Evolutionary conservation across 2,797 vertebrate genomes (phyloP), one percentile per base, ranked within the genome.

Genomic region (Phrynocephalus vlangalii): DNA sequence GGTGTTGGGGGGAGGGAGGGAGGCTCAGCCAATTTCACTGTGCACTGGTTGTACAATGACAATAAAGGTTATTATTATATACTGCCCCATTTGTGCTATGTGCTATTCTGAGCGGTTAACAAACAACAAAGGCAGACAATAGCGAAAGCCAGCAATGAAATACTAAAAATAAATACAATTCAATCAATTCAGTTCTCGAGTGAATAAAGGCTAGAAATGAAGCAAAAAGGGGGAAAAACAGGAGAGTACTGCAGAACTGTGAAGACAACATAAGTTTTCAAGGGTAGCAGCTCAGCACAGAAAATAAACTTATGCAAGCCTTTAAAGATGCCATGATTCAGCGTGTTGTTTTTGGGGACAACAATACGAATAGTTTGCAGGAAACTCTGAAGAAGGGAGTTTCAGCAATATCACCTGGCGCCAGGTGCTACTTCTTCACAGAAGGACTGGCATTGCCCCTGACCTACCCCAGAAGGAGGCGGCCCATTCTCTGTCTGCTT

Each of bases 401-500:
- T 66, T 50, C 52, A 48, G 13, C 15, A 72, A 8, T 26, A 9
- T 44, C 20, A 72, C 18, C 33, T 13, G 8, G 28, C 8, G 66
- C 52, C 63, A 2, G n/a, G 24, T 79, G 38, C n/a, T 18, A 28
- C 26, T 10, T 73, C 52, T 3, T 66, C 52, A 66, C 10, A 30
- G 10, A 38, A 80, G 1, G 15, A 20, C 20, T 79, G 48, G 5
- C 1, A n/a, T 50, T 30, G 30, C 16, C 15, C 13, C 60, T 48
- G 1, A 76, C 97, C 97, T 93, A 98, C 98, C 97, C 97, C 96
- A 24, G 97, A 90, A 63, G 96, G 2, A 15, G 93, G 95, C 24
- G 90, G 95, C 88, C 90, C 96, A 94, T 93, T 97, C 94, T 95
- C 97, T 18, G 91, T 87, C 79, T 91, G 92, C 82, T 90, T 87